phyloP scores from a whole-genome alignment of 2,113 vertebrate species.

The Ciconia boyciana region DNA sequence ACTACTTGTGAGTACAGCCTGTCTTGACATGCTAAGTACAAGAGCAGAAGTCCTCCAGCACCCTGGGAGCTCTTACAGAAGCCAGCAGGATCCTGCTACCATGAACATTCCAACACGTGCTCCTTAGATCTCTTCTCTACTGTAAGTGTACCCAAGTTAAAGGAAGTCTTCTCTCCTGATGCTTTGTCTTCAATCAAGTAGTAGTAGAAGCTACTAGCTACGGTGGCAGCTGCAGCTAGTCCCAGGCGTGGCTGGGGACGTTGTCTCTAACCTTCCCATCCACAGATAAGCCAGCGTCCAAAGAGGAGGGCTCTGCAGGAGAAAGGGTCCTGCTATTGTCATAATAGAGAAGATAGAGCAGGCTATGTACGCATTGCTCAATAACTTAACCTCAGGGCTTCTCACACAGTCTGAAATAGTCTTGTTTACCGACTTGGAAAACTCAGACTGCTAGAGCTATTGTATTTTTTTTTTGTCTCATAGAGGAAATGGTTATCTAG shows the following conservation, averaged over 20 bases:
- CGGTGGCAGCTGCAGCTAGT: background rate
- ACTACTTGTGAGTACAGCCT: background rate
- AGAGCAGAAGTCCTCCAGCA: background rate
- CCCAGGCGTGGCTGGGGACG: background rate
- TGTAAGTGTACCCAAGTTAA: background rate
- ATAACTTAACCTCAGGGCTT: background rate
- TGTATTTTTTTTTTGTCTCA: background rate
- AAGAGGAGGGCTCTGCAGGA: background rate
- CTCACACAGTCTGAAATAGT: background rate
- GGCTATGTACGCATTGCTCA: background rate
- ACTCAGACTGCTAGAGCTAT: background rate
- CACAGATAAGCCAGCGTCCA: rapidly evolving
- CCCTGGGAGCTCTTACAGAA: background rate
- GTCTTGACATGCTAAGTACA: background rate
- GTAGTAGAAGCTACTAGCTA: background rate
- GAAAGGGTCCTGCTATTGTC: background rate
- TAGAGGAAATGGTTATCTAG: background rate
- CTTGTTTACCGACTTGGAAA: background rate
- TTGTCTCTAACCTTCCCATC: background rate
- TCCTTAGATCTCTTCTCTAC: background rate
- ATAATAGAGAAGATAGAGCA: background rate
- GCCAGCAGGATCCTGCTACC: background rate
- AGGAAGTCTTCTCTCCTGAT: background rate
- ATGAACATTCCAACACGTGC: rapidly evolving
- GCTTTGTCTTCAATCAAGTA: background rate